Evolutionary conservation across 1,140 invertebrate species (phyloP).

Genomic region (Cyrtorhinus lividipennis): DNA sequence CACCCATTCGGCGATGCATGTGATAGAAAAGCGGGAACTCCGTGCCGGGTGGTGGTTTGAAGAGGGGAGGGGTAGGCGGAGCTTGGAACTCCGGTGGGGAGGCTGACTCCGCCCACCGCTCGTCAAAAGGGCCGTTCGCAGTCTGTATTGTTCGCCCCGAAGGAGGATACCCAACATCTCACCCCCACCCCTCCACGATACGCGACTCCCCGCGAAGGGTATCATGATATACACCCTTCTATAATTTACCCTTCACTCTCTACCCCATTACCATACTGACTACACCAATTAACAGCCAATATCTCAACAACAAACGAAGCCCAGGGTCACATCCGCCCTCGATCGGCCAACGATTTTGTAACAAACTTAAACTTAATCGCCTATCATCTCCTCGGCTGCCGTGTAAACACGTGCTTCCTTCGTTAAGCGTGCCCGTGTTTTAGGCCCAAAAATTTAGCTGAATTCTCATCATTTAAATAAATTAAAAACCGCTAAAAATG

Average conservation of each 20-base stretch:
- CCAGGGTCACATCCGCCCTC: not conserved
- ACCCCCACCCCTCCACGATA: not conserved
- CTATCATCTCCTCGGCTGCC: not conserved
- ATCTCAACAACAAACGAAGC: slow-evolving; percentile 6
- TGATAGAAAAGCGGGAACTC: not conserved
- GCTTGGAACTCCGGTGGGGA: not conserved
- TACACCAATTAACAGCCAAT: slow-evolving; percentile 5
- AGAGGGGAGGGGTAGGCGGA: slow-evolving; percentile 13
- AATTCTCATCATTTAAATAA: too few relatives aligned
- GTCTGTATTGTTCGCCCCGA: not conserved
- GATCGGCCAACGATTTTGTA: slow-evolving; percentile 1
- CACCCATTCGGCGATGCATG: not conserved
- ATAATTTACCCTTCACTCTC: not conserved
- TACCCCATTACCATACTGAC: slow-evolving; percentile 3
- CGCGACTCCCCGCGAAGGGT: too few relatives aligned
- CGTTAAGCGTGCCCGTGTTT: not conserved
- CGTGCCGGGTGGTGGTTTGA: too few relatives aligned
- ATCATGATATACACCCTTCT: slow-evolving; percentile 6
- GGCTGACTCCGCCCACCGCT: not conserved
- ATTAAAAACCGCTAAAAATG: too few relatives aligned
- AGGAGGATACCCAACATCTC: not conserved
- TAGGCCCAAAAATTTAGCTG: not conserved
- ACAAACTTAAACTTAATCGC: slow-evolving; percentile 4
- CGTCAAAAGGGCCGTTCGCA: not conserved
- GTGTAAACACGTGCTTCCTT: not conserved